phyloP scores from a whole-genome alignment of 2,113 vertebrate species.

The Platysternon megacephalum region DNA sequence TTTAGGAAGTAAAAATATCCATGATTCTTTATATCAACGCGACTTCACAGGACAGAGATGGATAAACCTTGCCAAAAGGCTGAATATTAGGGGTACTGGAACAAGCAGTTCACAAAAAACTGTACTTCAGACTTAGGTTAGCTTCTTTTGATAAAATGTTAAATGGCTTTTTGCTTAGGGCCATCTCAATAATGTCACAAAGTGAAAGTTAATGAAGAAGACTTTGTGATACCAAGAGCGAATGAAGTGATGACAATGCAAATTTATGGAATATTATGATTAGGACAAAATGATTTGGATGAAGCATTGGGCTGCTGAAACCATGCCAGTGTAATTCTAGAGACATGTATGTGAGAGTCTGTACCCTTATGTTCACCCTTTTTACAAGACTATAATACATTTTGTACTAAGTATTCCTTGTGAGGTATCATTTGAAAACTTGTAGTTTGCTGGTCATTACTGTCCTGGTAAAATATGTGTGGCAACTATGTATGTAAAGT shows the following conservation, averaged over 20 bases:
- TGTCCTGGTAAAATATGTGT: not conserved
- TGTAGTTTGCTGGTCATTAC: too few relatives aligned
- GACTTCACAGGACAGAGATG: not conserved
- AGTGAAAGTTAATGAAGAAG: conserved; percentile 49
- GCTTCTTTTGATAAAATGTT: conserved; percentile 44
- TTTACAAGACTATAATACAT: not conserved
- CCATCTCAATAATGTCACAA: conserved; percentile 52
- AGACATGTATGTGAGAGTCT: not conserved
- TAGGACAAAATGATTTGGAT: not conserved
- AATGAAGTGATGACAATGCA: conserved; percentile 40
- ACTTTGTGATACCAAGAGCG: conserved; percentile 2
- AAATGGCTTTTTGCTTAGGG: conserved; percentile 52
- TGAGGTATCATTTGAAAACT: not conserved
- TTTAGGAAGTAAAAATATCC: not conserved
- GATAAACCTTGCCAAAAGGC: conserved; percentile 8
- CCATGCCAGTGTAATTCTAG: not conserved
- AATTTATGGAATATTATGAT: conserved; percentile 12
- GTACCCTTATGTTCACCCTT: not conserved
- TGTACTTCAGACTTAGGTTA: conserved; percentile 44
- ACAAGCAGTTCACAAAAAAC: conserved; percentile 41
- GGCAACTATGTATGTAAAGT: not conserved
- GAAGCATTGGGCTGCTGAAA: not conserved
- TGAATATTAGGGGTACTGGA: conserved; percentile 9
- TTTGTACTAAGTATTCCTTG: not conserved
- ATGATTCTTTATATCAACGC: not conserved